Conservation (phyloP, 1,140 invertebrate species). For the Conopomorpha cramerella region DNA sequence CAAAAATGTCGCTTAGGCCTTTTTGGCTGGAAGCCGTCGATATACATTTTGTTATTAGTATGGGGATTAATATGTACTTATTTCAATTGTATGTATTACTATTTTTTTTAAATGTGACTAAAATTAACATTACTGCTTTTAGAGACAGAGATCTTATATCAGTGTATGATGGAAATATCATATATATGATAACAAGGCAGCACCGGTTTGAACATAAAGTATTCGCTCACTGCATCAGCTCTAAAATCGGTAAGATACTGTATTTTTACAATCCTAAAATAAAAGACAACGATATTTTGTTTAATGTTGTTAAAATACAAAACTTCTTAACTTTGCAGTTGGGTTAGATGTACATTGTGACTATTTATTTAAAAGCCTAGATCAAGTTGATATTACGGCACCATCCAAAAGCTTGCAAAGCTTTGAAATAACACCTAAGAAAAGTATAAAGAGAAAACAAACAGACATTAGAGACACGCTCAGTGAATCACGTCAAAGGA, state of each 20-base stretch:
- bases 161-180: conserved; percentile 32
- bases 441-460: conserved; percentile 7
- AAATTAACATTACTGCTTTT: too few relatives aligned
- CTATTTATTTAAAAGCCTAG: conserved; percentile 26
- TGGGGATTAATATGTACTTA: too few relatives aligned
- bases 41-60: too few relatives aligned
- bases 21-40: too few relatives aligned
- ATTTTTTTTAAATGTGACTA: too few relatives aligned
- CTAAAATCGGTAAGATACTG: conserved; percentile 32
- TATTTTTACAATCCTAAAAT: too few relatives aligned
- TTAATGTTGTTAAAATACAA: conserved; percentile 30
- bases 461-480: conserved; percentile 13
- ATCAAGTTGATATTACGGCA: conserved; percentile 3
- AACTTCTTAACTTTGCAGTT: conserved; percentile 23
- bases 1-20: too few relatives aligned
- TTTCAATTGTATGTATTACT: conserved; percentile 2
- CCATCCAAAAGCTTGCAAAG: background rate
- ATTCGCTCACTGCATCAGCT: conserved; percentile 42
- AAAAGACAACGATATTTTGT: conserved; percentile 40
- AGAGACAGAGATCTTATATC: conserved; percentile 42
- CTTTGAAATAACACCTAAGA: conserved; percentile 1
- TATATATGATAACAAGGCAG: conserved; percentile 29
- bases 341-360: conserved; percentile 41
- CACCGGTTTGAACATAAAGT: conserved; percentile 35
- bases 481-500: conserved; percentile 35